Base-by-base conservation (phyloP, 2,888 invertebrate genomes). In the Dynastes tityus region DNA sequence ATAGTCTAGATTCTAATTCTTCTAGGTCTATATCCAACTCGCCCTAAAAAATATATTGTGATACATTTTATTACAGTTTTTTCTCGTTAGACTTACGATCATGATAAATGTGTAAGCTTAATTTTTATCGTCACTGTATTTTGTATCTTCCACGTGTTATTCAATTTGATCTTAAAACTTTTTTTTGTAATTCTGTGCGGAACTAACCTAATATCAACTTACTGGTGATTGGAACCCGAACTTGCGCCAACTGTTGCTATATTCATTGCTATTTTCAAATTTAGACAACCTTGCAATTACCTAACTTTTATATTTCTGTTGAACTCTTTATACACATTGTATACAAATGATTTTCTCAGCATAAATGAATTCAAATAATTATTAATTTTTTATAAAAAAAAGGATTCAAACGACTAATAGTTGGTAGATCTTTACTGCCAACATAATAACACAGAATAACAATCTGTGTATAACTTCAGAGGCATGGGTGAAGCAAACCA, bases 1-100 rank as follows among this genome's bases (percentile, higher is more conserved):
- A 88, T 29, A 88, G 82, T 51, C 84, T 84, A 5, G 86, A 82
- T 83, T 88, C 88, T 27, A 88, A 63, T 32, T 88, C 87, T 79
- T 87, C 86, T 77, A 87, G 81, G 80, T 88, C 87, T 65, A 84
- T 73, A 67, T 83, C 84, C 32, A 77, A 32, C 16, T 82, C 82
- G 61, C 78, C 77, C 84, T 84, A 61, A 63, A 83, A 84, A 70
- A 88, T 75, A 49, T 8, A 68, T 58, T 40, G 49, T 22, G 27
- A 13, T 74, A n/a, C 29, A 32, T 49, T 40, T 55, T 61, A 32
- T 51, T 13, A 40, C 11, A 45, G 2, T 45, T 8, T 8, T 45
- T 45, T 8, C 11, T 45, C 45, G 11, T 67, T 53, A 63, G 3
- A 27, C 77, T 74, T 77, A 80, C 80, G 65, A 78, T 67, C 78